Conservation (phyloP, 2,797 vertebrate species). For the Microtus agrestis region DNA sequence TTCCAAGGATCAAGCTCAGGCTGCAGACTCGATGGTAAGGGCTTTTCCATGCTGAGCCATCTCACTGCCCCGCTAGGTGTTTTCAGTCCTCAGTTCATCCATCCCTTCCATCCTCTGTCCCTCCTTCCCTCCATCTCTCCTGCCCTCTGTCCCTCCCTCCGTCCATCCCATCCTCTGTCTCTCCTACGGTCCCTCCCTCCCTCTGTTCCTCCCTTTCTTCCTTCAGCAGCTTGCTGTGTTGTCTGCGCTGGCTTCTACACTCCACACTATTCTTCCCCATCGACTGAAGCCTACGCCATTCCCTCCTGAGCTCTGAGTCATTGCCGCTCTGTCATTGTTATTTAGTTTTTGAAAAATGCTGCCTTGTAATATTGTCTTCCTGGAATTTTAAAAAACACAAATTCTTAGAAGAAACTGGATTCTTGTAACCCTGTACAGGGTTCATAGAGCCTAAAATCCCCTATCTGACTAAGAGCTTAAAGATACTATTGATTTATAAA, state of each 20-base stretch:
- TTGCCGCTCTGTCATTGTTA: not conserved
- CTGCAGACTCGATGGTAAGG: not conserved
- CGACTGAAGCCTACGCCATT: not conserved
- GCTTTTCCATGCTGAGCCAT: not conserved
- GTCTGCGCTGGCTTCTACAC: not conserved
- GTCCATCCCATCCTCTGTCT: too few species aligned
- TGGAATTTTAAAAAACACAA: not conserved
- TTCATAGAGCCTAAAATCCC: conserved; percentile 23
- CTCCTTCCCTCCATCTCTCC: not conserved
- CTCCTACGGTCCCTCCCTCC: too few species aligned
- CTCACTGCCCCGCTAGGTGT: too few species aligned
- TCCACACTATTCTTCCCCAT: not conserved
- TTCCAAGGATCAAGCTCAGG: not conserved
- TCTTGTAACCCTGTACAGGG: not conserved
- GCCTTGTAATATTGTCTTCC: not conserved
- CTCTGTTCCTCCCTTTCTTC: not conserved
- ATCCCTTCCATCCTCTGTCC: not conserved
- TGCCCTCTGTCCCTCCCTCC: not conserved
- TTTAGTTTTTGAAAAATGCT: not conserved
- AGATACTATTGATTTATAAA: conserved; percentile 35
- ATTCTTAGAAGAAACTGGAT: not conserved
- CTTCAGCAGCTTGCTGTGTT: not conserved
- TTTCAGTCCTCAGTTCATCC: not conserved
- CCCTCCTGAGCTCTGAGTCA: not conserved
- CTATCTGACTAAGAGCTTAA: not conserved